These are phyloP conservation scores for Drosophila borborema DNA, from an alignment of 2,888 invertebrate genomes.

Conservation along the genomic window DNA sequence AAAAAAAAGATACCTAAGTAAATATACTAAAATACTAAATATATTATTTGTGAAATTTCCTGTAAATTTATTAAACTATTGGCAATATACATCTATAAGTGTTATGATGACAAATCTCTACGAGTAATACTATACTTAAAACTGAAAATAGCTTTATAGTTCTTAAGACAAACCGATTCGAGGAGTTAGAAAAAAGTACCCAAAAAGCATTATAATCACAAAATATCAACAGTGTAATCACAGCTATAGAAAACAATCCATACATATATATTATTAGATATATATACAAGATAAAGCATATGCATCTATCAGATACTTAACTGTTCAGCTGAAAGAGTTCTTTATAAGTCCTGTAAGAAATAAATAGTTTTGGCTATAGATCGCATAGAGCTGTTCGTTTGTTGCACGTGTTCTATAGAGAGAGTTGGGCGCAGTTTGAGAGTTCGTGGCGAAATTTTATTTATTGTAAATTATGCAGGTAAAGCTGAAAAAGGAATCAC, in stretches of 20 bases:
- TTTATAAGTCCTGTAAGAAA: constrained; percentile 44
- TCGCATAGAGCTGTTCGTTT: constrained; percentile 31
- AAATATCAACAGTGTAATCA: constrained; percentile 47
- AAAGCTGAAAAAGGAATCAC: constrained; percentile 30
- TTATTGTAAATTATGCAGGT: constrained; percentile 42
- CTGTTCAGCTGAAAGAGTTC: constrained; percentile 63
- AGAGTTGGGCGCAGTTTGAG: constrained; percentile 24
- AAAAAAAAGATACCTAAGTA: constrained; percentile 1
- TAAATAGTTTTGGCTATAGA: constrained; percentile 34
- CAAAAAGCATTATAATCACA: constrained; percentile 44
- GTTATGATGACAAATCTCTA: constrained; percentile 73
- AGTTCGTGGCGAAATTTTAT: constrained; percentile 17
- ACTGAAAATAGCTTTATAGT: constrained; percentile 84
- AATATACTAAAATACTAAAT: constrained; percentile 5
- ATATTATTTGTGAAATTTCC: constrained; percentile 29
- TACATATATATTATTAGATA: constrained; percentile 6
- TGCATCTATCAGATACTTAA: constrained; percentile 44
- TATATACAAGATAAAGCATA: constrained; percentile 10
- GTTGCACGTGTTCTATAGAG: constrained; percentile 40
- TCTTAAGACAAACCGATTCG: constrained; percentile 69
- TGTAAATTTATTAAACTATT: constrained; percentile 45
- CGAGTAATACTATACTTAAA: constrained; percentile 76
- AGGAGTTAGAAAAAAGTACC: constrained; percentile 4
- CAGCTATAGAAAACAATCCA: constrained; percentile 18
- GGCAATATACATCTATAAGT: constrained; percentile 51